Evolutionary conservation across 2,113 vertebrate genomes (phyloP), one percentile per base, ranked within the genome.

Genomic region (Okapia johnstoni): DNA sequence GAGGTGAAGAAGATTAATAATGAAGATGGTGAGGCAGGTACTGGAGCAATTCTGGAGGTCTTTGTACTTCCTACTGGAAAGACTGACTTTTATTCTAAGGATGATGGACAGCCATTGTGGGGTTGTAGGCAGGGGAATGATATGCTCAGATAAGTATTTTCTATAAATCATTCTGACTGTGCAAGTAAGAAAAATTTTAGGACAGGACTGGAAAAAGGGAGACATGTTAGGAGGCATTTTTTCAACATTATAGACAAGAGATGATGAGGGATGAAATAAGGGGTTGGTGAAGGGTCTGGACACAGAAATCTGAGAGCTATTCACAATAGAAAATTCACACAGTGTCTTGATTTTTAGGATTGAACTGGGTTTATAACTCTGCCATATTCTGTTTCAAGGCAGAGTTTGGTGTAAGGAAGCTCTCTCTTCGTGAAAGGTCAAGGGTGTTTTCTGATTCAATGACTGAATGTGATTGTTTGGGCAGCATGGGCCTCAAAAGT

Each of bases 381-480:
- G 50, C 66, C 58, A 94, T 46, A 81, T 95, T 73, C 57, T 84
- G 15, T 96, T 86, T 96, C 81, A 79, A 86, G 95, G 55, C 19
- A 79, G 60, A 86, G 61, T 33, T 33, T 4, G 12, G 76, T 55
- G 43, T 61, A 85, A 28, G 33, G 43, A 63, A 60, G 60, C 23
- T 23, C 46, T 93, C 11, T 95, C 50, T 93, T 81, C 36, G 2
- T 13, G n/a, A 86, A 96, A 85, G 54, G 66, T 52, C 33, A 58
- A 58, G 83, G 54, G 73, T 84, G 8, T 79, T 90, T 70, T 46
- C 46, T 66, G 52, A 95, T 88, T 88, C 60, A 9, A 28, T 23
- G 26, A 46, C 14, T 86, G 12, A 79, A 81, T 4, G 0, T 87
- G 21, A 46, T 30, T 87, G 21, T 46, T 30, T 85, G 55, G 95